A percentile compares a stretch with the other conserved stretches of the same genome.
Conservation (phyloP, 2,888 invertebrate genomes). For the Mythimna loreyi region DNA sequence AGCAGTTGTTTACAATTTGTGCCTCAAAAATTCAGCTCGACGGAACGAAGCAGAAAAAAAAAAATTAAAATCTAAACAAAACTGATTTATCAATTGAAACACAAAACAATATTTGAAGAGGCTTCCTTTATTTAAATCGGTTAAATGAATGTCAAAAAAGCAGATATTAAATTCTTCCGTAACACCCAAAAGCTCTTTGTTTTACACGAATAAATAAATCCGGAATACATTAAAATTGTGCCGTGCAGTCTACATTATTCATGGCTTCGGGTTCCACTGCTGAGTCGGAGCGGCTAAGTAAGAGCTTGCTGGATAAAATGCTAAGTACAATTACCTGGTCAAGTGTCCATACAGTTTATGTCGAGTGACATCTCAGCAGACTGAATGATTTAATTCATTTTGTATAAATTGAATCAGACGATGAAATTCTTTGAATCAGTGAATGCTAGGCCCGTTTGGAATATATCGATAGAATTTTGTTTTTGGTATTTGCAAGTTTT, state of each 20-base stretch:
- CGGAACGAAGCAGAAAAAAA: no score
- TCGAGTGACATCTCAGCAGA: conserved; percentile 26
- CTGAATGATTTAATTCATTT: conserved; percentile 40
- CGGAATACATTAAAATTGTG: conserved; percentile 72
- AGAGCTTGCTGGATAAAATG: conserved; percentile 70
- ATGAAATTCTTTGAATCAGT: background rate
- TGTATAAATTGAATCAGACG: conserved; percentile 15
- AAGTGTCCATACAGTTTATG: conserved; percentile 47
- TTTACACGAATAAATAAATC: conserved; percentile 72
- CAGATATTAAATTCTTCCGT: conserved; percentile 39
- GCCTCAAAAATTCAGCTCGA: no score
- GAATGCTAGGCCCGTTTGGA: background rate
- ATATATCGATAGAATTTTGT: background rate
- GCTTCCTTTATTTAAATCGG: no score
- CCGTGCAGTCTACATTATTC: conserved; percentile 72
- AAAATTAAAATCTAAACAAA: background rate
- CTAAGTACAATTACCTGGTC: conserved; percentile 65
- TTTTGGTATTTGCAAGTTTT: background rate
- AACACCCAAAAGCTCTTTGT: conserved; percentile 65
- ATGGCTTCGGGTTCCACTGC: conserved; percentile 63
- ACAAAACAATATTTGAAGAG: background rate
- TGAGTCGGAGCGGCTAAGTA: conserved; percentile 66
- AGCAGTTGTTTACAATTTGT: no score
- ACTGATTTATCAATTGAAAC: background rate
- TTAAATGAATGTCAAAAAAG: conserved; percentile 12